These are phyloP conservation scores for Drosophila quinaria DNA, from an alignment of 2,888 invertebrate species.

Conservation along the genomic window DNA sequence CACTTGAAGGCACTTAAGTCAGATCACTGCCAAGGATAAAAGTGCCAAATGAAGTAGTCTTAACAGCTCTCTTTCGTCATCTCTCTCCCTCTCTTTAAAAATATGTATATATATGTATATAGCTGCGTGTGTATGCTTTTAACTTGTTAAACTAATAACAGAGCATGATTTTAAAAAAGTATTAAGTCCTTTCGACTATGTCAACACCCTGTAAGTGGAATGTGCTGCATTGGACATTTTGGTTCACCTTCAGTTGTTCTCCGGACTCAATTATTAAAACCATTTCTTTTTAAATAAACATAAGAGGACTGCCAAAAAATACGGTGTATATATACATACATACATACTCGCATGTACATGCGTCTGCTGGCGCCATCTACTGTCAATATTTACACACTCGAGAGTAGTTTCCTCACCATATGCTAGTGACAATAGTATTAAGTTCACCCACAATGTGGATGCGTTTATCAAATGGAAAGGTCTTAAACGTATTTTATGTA, in stretches of 20 bases:
- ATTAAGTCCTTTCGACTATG: slow-evolving; percentile 3
- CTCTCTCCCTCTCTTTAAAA: background rate
- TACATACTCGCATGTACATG: too few relatives aligned
- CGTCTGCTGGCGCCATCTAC: slow-evolving; percentile 13
- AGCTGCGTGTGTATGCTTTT: slow-evolving; percentile 19
- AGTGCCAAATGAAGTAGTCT: slow-evolving; percentile 35
- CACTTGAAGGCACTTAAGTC: slow-evolving; percentile 65
- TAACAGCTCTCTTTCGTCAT: background rate
- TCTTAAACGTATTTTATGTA: background rate
- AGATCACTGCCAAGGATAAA: slow-evolving; percentile 49
- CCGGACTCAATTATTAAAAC: background rate
- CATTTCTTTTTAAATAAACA: slow-evolving; percentile 1
- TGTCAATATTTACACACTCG: slow-evolving; percentile 19
- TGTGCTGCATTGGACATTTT: background rate
- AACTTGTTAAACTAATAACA: slow-evolving; percentile 27
- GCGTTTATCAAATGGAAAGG: background rate
- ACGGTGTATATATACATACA: too few relatives aligned
- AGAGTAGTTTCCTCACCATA: slow-evolving; percentile 2
- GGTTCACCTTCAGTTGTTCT: background rate
- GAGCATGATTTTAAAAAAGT: background rate
- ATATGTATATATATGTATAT: background rate
- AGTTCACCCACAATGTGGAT: background rate
- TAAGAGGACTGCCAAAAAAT: too few relatives aligned
- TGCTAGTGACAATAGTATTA: background rate
- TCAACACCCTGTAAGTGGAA: slow-evolving; percentile 10